Conservation (phyloP, 1,140 invertebrate species). For the Pissodes strobi region DNA sequence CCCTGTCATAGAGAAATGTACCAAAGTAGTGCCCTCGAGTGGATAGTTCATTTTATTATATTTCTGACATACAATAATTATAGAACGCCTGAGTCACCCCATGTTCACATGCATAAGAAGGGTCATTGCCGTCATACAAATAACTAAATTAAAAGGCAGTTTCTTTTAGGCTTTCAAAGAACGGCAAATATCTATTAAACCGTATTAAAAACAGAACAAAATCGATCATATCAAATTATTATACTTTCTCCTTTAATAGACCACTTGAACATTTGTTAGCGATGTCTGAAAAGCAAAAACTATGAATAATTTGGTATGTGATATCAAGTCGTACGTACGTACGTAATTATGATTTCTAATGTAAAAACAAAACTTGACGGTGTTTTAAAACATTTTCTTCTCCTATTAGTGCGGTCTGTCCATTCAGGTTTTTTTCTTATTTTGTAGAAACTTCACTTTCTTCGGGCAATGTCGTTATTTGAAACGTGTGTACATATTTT, state of each 20-base stretch:
- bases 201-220: slow-evolving; percentile 6
- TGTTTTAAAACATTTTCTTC: slow-evolving; percentile 1
- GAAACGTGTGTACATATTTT: no score
- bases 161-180: background rate
- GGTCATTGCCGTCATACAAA: no score
- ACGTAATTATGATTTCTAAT: slow-evolving; percentile 11
- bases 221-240: background rate
- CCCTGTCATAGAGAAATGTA: no score
- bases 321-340: background rate
- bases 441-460: slow-evolving; percentile 15
- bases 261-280: slow-evolving; percentile 1
- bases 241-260: slow-evolving; percentile 20
- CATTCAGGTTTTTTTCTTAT: background rate
- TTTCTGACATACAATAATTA: no score
- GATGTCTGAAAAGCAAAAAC: slow-evolving; percentile 12
- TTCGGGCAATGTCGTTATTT: slow-evolving; percentile 1
- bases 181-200: background rate
- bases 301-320: slow-evolving; percentile 21
- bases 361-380: slow-evolving; percentile 5
- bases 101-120: no score
- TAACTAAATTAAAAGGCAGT: no score
- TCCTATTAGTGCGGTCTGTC: slow-evolving; percentile 1
- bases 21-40: no score
- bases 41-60: no score
- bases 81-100: no score